Base-by-base conservation (phyloP, 1,140 invertebrate genomes). In the Kradibia gibbosae region DNA sequence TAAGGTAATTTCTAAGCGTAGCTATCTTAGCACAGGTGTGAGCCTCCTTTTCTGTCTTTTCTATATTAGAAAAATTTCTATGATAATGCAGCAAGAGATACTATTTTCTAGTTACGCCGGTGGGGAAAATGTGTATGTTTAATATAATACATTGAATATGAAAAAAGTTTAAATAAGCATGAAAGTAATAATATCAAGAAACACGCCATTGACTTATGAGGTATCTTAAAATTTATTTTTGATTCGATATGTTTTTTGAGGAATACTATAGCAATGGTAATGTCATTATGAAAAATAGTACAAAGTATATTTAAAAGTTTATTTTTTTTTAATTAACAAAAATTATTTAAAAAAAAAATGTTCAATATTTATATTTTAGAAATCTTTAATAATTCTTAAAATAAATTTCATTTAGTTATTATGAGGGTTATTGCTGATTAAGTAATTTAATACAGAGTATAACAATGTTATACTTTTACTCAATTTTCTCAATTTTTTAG, bases 171-270 rank as follows among this genome's bases (percentile, higher is more conserved):
- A 57, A 80, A 74, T 65, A 57, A 70, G 78, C 70, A 50, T 80
- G 45, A 55, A 81, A 25, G 55, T 31, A 42, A 48, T 80, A 62
- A 62, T 31, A 50, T 3, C n/a, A 25, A 45, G 39, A 13, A 11
- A 20, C 28, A 78, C 53, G 25, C 45, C 28, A 70, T 65, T 67
- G 62, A 42, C 10, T 20, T 48, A 3, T 50, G 53, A 60, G 28
- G 62, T 65, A 42, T 42, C 22, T 20, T 20, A 20, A 25, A 2
- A 0, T 60, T 15, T 74, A n/a, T 48, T 80, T 74, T 74, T n/a
- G 71, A 65, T 73, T 39, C 36, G 53, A 22, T 55, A 81, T 81
- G 60, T 75, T 81, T 81, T 81, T 75, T 75, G 62, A 62, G 45
- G 57, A 60, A 55, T 45, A 67, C 53, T 55, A 22, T 11, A 4